Conservation (phyloP, 2,113 vertebrate genomes). For the Cisticola juncidis region DNA sequence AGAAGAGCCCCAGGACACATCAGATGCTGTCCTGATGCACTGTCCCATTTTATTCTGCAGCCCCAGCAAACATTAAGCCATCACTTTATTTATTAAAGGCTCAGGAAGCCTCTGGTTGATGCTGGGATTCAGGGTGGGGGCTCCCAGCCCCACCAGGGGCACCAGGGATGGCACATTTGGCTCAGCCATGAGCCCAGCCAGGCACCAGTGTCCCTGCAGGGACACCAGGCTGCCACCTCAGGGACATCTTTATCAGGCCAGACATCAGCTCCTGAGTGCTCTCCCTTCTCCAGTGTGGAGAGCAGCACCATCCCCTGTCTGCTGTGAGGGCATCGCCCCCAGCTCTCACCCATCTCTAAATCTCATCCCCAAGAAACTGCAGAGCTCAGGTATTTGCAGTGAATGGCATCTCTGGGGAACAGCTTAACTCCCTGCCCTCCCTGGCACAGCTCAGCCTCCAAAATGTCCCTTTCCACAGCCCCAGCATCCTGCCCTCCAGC, state of each 20-base stretch:
- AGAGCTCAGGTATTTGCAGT: background rate
- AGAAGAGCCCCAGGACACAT: constrained; percentile 33
- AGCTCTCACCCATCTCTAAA: background rate
- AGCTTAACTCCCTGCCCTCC: background rate
- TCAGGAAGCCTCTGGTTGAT: background rate
- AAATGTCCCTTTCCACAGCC: background rate
- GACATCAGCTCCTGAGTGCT: background rate
- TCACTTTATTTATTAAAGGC: constrained; percentile 5
- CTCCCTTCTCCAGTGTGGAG: fast-evolving
- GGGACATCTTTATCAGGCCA: fast-evolving
- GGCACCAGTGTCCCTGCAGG: background rate
- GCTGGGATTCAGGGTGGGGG: background rate
- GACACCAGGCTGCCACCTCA: background rate
- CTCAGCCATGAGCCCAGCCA: background rate
- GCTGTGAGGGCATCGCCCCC: fast-evolving
- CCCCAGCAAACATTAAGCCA: background rate
- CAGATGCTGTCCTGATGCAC: background rate
- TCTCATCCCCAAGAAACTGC: background rate
- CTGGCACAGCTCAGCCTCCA: background rate
- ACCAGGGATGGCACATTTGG: background rate
- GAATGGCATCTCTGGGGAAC: fast-evolving
- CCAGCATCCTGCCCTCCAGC: fast-evolving
- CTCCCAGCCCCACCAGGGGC: fast-evolving
- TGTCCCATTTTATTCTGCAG: constrained; percentile 22
- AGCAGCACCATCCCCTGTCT: background rate